These are phyloP conservation scores for Rhagoletis pomonella DNA, from an alignment of 1,140 invertebrate species.

Conservation along the genomic window DNA sequence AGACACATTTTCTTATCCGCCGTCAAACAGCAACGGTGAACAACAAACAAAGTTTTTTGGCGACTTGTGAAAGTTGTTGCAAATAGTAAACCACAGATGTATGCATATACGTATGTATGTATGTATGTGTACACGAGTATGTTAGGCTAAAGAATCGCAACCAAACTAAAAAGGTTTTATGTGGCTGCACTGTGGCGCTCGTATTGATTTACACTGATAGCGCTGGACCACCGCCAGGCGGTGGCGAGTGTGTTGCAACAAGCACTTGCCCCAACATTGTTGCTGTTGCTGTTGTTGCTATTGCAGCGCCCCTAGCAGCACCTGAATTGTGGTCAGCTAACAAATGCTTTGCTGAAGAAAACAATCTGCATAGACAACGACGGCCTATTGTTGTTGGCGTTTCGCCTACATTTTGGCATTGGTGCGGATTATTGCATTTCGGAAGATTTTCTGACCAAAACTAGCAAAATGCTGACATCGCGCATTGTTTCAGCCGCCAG, in stretches of 20 bases:
- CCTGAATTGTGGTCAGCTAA: not conserved
- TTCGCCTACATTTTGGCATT: not conserved
- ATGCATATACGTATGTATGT: not conserved
- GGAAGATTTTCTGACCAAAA: not conserved
- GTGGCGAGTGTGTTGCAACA: conserved; percentile 46
- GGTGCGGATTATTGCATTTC: conserved; percentile 28
- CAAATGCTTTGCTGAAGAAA: not conserved
- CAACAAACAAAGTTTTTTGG: not conserved
- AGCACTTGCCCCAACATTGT: not conserved
- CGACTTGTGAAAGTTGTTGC: conserved; percentile 43
- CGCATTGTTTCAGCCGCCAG: not conserved
- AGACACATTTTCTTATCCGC: conserved; percentile 45
- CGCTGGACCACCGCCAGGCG: conserved; percentile 39
- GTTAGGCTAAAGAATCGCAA: not conserved
- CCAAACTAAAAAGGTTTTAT: not conserved
- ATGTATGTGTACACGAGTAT: not conserved
- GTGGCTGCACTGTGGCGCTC: not conserved
- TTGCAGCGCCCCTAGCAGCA: conserved; percentile 2
- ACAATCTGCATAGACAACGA: not conserved
- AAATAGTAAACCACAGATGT: conserved; percentile 5
- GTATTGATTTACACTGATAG: conserved; percentile 41
- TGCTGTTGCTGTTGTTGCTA: conserved; percentile 12
- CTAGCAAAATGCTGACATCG: conserved; percentile 2
- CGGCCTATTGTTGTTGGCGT: not conserved
- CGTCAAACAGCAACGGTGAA: not conserved